Percentiles rank a stretch among this genome's conserved stretches.
These are phyloP conservation scores for Adelosebastes latens DNA, from an alignment of 2,797 vertebrate genomes.

Conservation along the genomic window DNA sequence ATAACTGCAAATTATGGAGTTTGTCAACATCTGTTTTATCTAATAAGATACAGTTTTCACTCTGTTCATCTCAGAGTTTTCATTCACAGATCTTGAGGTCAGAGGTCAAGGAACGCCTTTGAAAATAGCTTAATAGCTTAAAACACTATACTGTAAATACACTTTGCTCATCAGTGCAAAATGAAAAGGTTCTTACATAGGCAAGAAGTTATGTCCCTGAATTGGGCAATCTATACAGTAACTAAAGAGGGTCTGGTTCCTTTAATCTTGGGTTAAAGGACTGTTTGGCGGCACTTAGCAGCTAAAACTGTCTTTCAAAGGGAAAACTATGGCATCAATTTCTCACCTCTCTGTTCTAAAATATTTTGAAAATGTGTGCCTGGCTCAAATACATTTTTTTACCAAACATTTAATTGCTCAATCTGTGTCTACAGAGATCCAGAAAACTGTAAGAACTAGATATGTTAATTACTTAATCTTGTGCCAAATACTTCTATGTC, in stretches of 20 bases:
- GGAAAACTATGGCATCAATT: background rate
- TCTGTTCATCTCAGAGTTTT: no score
- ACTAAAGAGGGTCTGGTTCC: slow-evolving; percentile 11
- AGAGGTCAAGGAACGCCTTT: no score
- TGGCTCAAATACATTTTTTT: background rate
- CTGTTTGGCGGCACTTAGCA: background rate
- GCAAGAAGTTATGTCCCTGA: slow-evolving; percentile 13
- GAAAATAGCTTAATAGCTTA: slow-evolving; percentile 5
- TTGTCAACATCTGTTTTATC: no score
- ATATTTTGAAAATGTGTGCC: background rate
- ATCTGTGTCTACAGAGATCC: background rate
- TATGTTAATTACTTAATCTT: slow-evolving; percentile 7
- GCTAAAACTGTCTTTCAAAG: slow-evolving; percentile 1
- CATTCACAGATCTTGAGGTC: no score
- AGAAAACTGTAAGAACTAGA: background rate
- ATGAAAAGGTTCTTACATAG: slow-evolving; percentile 25
- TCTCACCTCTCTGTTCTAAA: background rate
- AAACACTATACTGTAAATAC: slow-evolving; percentile 16
- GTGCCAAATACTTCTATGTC: slow-evolving; percentile 1
- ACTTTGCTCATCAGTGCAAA: slow-evolving; percentile 35
- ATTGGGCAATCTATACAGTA: background rate
- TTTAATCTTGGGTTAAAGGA: slow-evolving; percentile 27
- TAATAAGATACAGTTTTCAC: no score
- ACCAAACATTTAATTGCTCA: background rate
- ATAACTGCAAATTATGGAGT: no score